Percentiles rank a stretch among this genome's conserved stretches.
Conservation (phyloP, 2,888 invertebrate genomes). For the Horisme vitalbata region DNA sequence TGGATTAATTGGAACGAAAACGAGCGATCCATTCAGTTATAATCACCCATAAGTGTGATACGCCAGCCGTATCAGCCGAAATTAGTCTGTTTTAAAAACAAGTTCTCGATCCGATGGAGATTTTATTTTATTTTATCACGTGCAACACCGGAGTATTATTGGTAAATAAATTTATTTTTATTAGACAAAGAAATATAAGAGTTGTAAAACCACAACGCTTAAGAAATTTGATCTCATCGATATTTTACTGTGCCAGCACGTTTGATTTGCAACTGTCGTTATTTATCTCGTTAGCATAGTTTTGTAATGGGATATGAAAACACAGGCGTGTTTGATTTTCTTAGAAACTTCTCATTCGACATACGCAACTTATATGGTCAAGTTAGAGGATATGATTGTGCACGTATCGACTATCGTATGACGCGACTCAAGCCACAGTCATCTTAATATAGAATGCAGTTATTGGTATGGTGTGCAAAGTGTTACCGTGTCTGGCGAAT, state of each 20-base stretch:
- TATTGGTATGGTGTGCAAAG: no score
- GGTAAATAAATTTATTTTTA: slow-evolving; percentile 13
- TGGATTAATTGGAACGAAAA: slow-evolving; percentile 52
- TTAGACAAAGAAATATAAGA: slow-evolving; percentile 4
- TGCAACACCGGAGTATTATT: slow-evolving; percentile 9
- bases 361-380: slow-evolving; percentile 15
- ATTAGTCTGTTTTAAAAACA: slow-evolving; percentile 51
- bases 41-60: slow-evolving; percentile 53
- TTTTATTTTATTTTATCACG: slow-evolving; percentile 24
- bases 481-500: no score
- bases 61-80: slow-evolving; percentile 49
- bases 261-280: slow-evolving; percentile 14
- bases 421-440: no score
- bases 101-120: slow-evolving; percentile 32
- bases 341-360: slow-evolving; percentile 17
- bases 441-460: no score
- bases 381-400: slow-evolving; percentile 7
- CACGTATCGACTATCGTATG: slow-evolving; percentile 16
- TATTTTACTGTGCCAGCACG: neutral
- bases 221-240: slow-evolving; percentile 2
- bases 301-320: slow-evolving; percentile 8
- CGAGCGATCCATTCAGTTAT: slow-evolving; percentile 51
- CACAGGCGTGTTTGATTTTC: slow-evolving; percentile 11
- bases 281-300: slow-evolving; percentile 10
- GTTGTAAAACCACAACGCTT: neutral